A percentile compares a stretch with the other conserved stretches of the same genome.
Evolutionary conservation across 2,113 vertebrate genomes (phyloP).

Genomic region (Dromiciops gliroides): DNA sequence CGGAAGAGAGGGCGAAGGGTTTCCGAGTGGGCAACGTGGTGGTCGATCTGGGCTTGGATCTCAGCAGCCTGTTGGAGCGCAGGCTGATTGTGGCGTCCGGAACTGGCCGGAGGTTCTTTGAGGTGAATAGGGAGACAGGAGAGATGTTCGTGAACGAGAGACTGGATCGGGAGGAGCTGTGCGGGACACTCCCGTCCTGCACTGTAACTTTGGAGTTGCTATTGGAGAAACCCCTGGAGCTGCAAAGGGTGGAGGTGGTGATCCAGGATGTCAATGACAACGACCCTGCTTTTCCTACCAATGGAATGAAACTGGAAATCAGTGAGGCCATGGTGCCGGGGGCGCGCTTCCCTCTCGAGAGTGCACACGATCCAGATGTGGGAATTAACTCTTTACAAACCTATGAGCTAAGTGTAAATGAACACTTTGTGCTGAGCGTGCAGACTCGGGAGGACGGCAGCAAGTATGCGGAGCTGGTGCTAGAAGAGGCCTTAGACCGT

Average conservation of each 20-base stretch:
- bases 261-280: constrained; percentile 89
- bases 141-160: constrained; percentile 86
- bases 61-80: constrained; percentile 78
- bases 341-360: constrained; percentile 88
- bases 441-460: constrained; percentile 84
- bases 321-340: constrained; percentile 84
- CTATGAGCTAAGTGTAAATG: constrained; percentile 85
- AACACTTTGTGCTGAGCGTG: constrained; percentile 85
- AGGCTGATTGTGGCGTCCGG: constrained; percentile 83
- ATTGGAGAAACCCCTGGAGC: constrained; percentile 86
- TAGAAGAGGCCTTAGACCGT: constrained; percentile 84
- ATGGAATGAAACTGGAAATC: constrained; percentile 85
- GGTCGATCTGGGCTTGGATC: constrained; percentile 83
- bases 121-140: constrained; percentile 84
- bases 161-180: constrained; percentile 88
- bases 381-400: constrained; percentile 87
- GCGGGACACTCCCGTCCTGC: constrained; percentile 84
- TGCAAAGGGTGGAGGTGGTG: constrained; percentile 86
- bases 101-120: constrained; percentile 85
- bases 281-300: constrained; percentile 84
- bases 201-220: constrained; percentile 86
- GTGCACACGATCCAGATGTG: constrained; percentile 88
- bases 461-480: constrained; percentile 85
- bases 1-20: constrained; percentile 86
- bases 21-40: constrained; percentile 86